These are phyloP conservation scores for Coreoperca whiteheadi DNA, from an alignment of 2,113 vertebrate genomes.

Conservation along the genomic window DNA sequence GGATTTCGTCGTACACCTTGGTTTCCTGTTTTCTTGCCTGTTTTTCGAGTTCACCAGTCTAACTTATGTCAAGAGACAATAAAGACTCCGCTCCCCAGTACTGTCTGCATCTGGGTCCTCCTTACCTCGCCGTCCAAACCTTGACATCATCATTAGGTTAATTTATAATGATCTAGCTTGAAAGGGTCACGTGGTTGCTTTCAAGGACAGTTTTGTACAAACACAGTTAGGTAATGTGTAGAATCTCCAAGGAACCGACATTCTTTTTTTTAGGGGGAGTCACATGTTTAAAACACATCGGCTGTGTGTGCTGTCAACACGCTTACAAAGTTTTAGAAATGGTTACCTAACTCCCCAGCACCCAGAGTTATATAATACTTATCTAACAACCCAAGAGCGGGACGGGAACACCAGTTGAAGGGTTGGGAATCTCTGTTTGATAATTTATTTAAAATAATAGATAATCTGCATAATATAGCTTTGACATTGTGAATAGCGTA, in stretches of 20 bases:
- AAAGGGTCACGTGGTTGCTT: background rate
- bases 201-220: background rate
- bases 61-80: no score
- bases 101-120: no score
- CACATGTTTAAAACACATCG: slow-evolving; percentile 34
- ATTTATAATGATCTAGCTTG: background rate
- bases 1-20: no score
- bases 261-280: background rate
- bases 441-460: background rate
- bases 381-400: background rate
- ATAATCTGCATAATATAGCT: background rate
- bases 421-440: background rate
- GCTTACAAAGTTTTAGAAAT: background rate
- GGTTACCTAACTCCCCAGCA: slow-evolving; percentile 19
- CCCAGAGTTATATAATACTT: slow-evolving; percentile 19
- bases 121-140: no score
- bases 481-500: background rate
- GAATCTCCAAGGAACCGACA: background rate
- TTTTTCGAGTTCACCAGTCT: no score
- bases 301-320: slow-evolving; percentile 49
- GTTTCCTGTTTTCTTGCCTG: no score
- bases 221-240: background rate
- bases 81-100: no score
- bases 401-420: background rate
- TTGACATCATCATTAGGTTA: background rate